Percentiles rank a stretch among this genome's conserved stretches.
phyloP scores from a whole-genome alignment of 2,888 invertebrate species.

The Apamea anceps region DNA sequence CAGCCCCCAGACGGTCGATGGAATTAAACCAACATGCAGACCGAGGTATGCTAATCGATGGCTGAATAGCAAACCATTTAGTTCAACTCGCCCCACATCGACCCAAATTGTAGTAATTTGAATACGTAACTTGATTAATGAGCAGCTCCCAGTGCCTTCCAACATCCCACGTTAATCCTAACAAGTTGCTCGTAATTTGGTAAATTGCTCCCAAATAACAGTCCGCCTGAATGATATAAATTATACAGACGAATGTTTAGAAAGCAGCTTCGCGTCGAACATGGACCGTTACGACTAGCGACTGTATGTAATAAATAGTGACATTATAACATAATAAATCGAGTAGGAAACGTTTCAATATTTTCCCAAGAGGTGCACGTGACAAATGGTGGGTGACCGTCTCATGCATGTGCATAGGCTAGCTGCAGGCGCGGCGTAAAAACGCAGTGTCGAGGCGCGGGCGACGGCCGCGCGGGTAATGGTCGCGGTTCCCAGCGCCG shows the following conservation, averaged over 20 bases:
- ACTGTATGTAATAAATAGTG: constrained; percentile 48
- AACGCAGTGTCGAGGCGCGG: constrained; percentile 78
- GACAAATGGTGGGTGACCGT: constrained; percentile 55
- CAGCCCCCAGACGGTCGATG: constrained; percentile 18
- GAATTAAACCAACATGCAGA: constrained; percentile 19
- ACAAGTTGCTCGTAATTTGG: constrained; percentile 50
- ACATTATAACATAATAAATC: constrained; percentile 46
- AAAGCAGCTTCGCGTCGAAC: constrained; percentile 37
- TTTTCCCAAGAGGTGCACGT: constrained; percentile 63
- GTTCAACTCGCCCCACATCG: constrained; percentile 27
- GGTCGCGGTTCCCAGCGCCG: constrained; percentile 75
- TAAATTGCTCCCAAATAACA: constrained; percentile 64
- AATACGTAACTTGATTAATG: constrained; percentile 70
- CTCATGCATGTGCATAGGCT: constrained; percentile 81
- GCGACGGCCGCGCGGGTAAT: constrained; percentile 66
- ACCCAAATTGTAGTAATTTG: constrained; percentile 70
- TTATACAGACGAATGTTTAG: constrained; percentile 49
- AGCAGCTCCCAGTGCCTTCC: constrained; percentile 45
- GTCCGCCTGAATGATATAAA: constrained; percentile 45
- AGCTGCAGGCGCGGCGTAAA: constrained; percentile 67
- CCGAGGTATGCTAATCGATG: constrained; percentile 55
- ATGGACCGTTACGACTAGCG: constrained; percentile 34
- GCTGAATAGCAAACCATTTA: constrained; percentile 50
- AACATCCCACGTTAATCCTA: constrained; percentile 41
- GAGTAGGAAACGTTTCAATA: constrained; percentile 59